A percentile compares a stretch with the other conserved stretches of the same genome.
Conservation (phyloP, 2,113 vertebrate species). For the Propithecus coquereli region DNA sequence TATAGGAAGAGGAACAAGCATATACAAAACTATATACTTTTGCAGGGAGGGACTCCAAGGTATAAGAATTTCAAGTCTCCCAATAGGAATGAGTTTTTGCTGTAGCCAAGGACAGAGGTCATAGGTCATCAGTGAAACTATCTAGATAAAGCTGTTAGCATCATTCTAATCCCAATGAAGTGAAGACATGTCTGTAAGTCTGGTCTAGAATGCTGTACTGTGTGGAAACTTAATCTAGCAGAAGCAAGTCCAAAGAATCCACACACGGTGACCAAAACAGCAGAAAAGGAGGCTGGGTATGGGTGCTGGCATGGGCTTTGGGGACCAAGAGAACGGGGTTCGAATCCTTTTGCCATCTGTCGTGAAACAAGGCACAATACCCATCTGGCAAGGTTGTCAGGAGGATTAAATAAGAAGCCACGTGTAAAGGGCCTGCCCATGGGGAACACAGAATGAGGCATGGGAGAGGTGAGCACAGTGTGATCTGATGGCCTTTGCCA, state of each 20-base stretch:
- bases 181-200: background rate
- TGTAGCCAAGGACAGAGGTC: background rate
- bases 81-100: background rate
- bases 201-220: background rate
- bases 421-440: background rate
- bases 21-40: background rate
- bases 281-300: background rate
- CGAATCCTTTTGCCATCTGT: background rate
- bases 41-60: fast-evolving
- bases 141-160: background rate
- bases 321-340: background rate
- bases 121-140: background rate
- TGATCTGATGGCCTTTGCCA: background rate
- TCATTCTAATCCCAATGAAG: background rate
- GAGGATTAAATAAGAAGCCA: background rate
- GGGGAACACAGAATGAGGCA: background rate
- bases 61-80: background rate
- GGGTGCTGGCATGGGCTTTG: background rate
- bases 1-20: background rate
- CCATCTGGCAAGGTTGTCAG: background rate
- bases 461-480: background rate
- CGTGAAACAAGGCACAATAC: background rate
- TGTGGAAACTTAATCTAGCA: background rate
- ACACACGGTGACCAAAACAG: background rate
- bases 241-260: background rate